phyloP scores from a whole-genome alignment of 2,797 vertebrate species.

The Valencia hispanica region DNA sequence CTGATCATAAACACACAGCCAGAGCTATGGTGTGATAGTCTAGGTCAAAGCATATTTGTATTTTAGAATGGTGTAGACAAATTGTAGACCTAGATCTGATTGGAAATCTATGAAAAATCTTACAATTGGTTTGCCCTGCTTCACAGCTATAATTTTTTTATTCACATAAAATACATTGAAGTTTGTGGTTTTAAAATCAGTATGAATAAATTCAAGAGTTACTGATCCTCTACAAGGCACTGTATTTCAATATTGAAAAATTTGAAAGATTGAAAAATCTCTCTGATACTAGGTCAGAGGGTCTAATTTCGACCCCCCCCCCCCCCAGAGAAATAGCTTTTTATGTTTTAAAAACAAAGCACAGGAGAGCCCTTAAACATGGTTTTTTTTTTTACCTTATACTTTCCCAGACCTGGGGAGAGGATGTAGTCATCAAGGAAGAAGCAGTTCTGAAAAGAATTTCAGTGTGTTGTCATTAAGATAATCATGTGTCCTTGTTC shows the following conservation, averaged over 20 bases:
- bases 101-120: not conserved
- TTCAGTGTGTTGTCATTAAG: not conserved
- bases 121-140: not conserved
- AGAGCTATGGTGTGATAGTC: not conserved
- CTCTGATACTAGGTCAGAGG: no score
- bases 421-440: not conserved
- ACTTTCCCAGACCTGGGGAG: not conserved
- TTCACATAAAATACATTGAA: not conserved
- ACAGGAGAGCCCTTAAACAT: no score
- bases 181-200: no score
- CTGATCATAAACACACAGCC: not conserved
- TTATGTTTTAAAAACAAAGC: no score
- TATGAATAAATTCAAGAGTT: not conserved
- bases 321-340: no score
- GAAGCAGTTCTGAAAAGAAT: not conserved
- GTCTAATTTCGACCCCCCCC: no score
- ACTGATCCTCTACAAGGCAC: not conserved
- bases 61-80: not conserved
- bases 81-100: not conserved
- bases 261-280: no score
- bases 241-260: no score
- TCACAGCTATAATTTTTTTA: not conserved
- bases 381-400: no score
- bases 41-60: not conserved
- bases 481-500: not conserved